A percentile compares a stretch with the other conserved stretches of the same genome.
Evolutionary conservation across 2,113 vertebrate genomes (phyloP).

Genomic region (Seriola rivoliana): DNA sequence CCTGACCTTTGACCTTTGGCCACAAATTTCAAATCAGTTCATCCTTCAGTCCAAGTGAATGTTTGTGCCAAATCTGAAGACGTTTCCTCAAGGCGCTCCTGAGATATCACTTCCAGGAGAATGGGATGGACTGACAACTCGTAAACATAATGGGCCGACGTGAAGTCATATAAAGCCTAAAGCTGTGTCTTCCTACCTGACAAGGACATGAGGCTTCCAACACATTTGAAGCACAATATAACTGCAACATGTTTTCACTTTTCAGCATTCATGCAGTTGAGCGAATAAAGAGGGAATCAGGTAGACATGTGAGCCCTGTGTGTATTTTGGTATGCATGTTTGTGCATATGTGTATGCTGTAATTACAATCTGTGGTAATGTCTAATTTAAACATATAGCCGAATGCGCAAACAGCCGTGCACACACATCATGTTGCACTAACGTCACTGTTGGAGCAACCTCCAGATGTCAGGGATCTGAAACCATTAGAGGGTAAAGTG

Average conservation of each 20-base stretch:
- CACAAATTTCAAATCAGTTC: too few species aligned
- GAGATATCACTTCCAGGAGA: too few species aligned
- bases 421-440: not conserved
- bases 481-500: slow-evolving; percentile 65
- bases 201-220: not conserved
- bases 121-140: too few species aligned
- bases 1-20: too few species aligned
- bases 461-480: slow-evolving; percentile 74
- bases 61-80: too few species aligned
- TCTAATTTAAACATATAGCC: not conserved
- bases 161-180: not conserved
- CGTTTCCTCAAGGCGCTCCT: too few species aligned
- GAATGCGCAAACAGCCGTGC: slow-evolving; percentile 11
- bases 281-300: slow-evolving; percentile 8
- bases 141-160: too few species aligned
- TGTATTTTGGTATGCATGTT: not conserved
- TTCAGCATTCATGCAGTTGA: not conserved
- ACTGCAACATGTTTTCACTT: slow-evolving; percentile 15
- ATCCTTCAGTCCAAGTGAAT: too few species aligned
- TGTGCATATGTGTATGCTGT: not conserved
- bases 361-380: not conserved
- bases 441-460: slow-evolving; percentile 32
- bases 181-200: slow-evolving; percentile 4
- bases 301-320: slow-evolving; percentile 4
- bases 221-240: slow-evolving; percentile 8